Evolutionary conservation across 2,797 vertebrate species (phyloP), one percentile per base, ranked within the genome.

Genomic region (Crocidura indochinensis): DNA sequence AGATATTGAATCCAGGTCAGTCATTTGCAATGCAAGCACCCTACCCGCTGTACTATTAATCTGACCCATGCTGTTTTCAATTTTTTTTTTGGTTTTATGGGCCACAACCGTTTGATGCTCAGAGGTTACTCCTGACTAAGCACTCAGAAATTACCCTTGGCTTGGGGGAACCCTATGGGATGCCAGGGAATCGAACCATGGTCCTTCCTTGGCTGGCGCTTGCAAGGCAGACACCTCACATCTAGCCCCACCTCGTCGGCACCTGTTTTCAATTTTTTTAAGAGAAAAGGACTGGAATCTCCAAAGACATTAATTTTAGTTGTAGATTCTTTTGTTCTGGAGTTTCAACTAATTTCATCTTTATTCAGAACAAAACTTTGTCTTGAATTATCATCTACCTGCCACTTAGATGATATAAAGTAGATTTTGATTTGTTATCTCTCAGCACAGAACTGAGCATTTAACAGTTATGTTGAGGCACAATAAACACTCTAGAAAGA

Each of bases 401-500:
- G 56, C 77, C 83, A 60, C 49, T 84, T 86, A 72, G 72, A 62
- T 88, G 67, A 96, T 91, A 49, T 47, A 95, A 91, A 76, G 44
- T 44, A 73, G 2, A 46, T 62, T 87, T 84, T 81, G 27, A 82
- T 90, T 85, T 78, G 67, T 75, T 87, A 56, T 84, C 44, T 91
- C 65, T 92, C 72, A 60, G 27, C 24, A 84, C 69, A 87, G 49
- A 90, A 79, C 1, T 6, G 3, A 91, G 27, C 74, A n/a, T 15
- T 73, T 64, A 84, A 90, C 76, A 85, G 83, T 27, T 46, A 60
- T n/a, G 15, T 83, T 84, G 29, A 77, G 60, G 38, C 10, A 84
- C 47, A 90, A n/a, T 78, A 24, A 51, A n/a, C 69, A 71, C 10
- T 47, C 4, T 8, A 53, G 20, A 87, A 26, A 89, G 53, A 60